Base-by-base conservation (phyloP, 2,888 invertebrate genomes). In the Eupithecia subfuscata region DNA sequence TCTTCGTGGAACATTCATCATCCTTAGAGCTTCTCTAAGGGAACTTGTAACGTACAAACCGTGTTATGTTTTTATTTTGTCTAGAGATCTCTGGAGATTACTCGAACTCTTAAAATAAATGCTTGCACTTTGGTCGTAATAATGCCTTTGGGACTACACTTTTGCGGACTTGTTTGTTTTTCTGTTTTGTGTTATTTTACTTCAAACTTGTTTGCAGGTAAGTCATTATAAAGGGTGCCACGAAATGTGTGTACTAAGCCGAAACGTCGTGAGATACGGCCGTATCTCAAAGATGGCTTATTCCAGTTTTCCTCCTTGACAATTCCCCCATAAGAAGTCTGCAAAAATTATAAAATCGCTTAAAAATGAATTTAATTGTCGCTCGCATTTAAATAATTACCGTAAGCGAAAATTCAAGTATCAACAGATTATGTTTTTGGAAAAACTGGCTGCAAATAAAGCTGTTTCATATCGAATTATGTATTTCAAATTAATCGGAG, bases 1-100 rank as follows among this genome's bases (percentile, higher is more conserved):
- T 76, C 80, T 71, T 25, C 67, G 73, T 65, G 56, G 71, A 73
- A 67, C 69, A 75, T 78, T 75, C 69, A 75, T 78, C 73, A 68
- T 43, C 11, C 25, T 22, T 43, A 12, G 12, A 34, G 30, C 34
- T 64, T 67, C 40, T 45, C 25, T 14, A 22, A 8, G 22, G 43
- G 16, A 68, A 68, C 68, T 68, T 68, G 67, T 22, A 12, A 40
- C 67, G 67, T 7, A 67, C 40, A 67, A 67, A n/a, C 7, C 34
- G 34, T 64, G 30, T 34, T 64, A 34, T 11, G 64, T 34, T 64
- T 64, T 34, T 18, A 64, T 64, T 34, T 34, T 34, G 16, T 34
- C 34, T 18, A 63, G 18, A 18, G 18, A 34, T 64, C 22, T 16
- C 9, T 34, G 22, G 6, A 25, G 25, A 60, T 6, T 56, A 14